Base-by-base conservation (phyloP, 2,888 invertebrate species). In the Auanema sp. region DNA sequence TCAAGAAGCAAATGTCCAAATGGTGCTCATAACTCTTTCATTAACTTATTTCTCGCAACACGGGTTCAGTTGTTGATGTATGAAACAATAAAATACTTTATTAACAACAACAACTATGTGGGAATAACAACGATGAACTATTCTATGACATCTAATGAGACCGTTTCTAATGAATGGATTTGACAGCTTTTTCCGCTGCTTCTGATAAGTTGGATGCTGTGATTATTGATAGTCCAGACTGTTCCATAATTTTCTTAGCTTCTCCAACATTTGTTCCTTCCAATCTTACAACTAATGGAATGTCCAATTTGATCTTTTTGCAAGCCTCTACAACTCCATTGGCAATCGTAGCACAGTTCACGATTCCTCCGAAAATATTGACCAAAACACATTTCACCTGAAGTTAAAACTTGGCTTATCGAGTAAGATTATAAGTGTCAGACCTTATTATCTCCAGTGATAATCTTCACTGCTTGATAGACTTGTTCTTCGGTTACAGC, bases 291-390 rank as follows among this genome's bases (percentile, higher is more conserved):
- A 79, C 72, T 40, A 80, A 63, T 0, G 98, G 97, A 64, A 94
- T 89, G 79, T 89, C 89, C 0, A 95, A 87, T 50, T 90, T 88
- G 67, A 91, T 89, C 60, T 89, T 89, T 84, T 90, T 90, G 74
- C 91, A 90, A 2, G 97, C 96, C 64, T 90, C 89, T 4, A 96
- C 90, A 76, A 98, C 91, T 49, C 98, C 98, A 81, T 91, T 92
- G 0, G 98, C 98, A 79, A 99, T 92, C 0, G 91, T 95, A 5
- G 90, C 92, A 86, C 98, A 99, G 86, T 98, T 95, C 0, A 99
- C 97, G 84, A 99, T 99, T 60, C 98, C 95, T 73, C 94, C 98
- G 87, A 99, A 98, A 1, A 99, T 94, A 87, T 99, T 99, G 0
- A 99, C 95, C 67, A 99, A 89, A 77, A 99, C 91, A 8, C 92